Percentiles rank a stretch among this genome's conserved stretches.
These are phyloP conservation scores for Rhynchonycteris naso DNA, from an alignment of 2,797 vertebrate genomes.

Conservation along the genomic window DNA sequence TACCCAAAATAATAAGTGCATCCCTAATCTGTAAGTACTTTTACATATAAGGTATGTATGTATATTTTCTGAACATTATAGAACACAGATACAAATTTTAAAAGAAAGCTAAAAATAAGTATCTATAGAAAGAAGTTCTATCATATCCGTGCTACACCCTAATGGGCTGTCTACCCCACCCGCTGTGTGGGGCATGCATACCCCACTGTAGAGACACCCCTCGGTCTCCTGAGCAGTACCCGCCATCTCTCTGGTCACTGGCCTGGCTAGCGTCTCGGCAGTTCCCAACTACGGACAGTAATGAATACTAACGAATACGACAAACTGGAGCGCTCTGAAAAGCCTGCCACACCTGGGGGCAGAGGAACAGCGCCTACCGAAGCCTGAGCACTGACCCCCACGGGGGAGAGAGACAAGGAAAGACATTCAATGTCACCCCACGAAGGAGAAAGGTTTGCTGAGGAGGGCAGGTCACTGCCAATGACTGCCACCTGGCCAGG, in stretches of 20 bases:
- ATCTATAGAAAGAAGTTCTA: neutral
- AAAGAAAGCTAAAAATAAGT: neutral
- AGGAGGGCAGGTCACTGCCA: neutral
- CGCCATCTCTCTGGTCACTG: neutral
- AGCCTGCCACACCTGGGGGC: neutral
- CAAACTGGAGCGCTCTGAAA: neutral
- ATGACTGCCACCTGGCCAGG: neutral
- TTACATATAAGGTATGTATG: neutral
- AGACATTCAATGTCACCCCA: neutral
- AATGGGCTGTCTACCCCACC: neutral
- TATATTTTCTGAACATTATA: neutral
- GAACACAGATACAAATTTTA: neutral
- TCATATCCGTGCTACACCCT: neutral
- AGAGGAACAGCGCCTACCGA: neutral
- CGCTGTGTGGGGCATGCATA: rapidly evolving
- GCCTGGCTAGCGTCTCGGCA: neutral
- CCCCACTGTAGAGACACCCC: neutral
- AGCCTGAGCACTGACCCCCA: neutral
- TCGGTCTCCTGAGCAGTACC: neutral
- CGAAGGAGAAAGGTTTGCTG: neutral
- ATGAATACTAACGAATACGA: no score
- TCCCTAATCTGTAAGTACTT: neutral
- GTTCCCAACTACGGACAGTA: neutral
- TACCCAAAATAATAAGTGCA: neutral
- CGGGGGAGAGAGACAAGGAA: neutral